phyloP scores from a whole-genome alignment of 2,888 invertebrate species.

The Andricus curvator region DNA sequence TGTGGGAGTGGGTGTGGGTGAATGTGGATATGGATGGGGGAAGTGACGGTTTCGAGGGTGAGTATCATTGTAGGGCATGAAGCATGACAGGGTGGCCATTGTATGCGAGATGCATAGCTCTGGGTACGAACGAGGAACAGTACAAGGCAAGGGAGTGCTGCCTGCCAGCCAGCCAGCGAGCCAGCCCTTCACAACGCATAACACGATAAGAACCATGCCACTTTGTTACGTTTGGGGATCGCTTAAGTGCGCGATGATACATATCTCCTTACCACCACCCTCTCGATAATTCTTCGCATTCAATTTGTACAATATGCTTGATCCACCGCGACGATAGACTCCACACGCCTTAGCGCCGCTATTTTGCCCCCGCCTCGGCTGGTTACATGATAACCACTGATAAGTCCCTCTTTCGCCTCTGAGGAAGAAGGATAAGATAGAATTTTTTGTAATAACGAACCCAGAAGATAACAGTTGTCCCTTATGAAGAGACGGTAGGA shows the following conservation, averaged over 20 bases:
- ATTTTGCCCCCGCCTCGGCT: neutral
- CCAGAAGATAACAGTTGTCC: neutral
- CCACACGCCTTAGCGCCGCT: conserved; percentile 24
- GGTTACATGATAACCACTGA: conserved; percentile 27
- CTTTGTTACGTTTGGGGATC: conserved; percentile 74
- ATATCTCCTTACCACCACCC: conserved; percentile 55
- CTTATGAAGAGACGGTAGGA: neutral
- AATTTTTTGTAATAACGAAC: neutral
- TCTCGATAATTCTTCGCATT: conserved; percentile 61
- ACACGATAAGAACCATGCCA: conserved; percentile 77
- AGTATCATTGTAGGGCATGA: conserved; percentile 75
- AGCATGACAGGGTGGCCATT: conserved; percentile 75
- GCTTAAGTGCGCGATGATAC: conserved; percentile 72
- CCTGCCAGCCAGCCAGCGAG: conserved; percentile 44
- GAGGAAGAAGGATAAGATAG: neutral
- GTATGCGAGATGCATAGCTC: conserved; percentile 72
- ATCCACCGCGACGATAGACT: conserved; percentile 50
- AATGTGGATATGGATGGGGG: conserved; percentile 8
- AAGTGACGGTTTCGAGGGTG: conserved; percentile 63
- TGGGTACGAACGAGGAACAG: conserved; percentile 45
- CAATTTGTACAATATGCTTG: conserved; percentile 64
- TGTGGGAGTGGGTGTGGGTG: neutral
- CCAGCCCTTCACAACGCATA: conserved; percentile 63
- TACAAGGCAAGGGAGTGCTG: conserved; percentile 52
- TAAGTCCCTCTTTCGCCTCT: conserved; percentile 1